These are phyloP conservation scores for Portevinia maculata DNA, from an alignment of 2,888 invertebrate genomes.

Conservation along the genomic window DNA sequence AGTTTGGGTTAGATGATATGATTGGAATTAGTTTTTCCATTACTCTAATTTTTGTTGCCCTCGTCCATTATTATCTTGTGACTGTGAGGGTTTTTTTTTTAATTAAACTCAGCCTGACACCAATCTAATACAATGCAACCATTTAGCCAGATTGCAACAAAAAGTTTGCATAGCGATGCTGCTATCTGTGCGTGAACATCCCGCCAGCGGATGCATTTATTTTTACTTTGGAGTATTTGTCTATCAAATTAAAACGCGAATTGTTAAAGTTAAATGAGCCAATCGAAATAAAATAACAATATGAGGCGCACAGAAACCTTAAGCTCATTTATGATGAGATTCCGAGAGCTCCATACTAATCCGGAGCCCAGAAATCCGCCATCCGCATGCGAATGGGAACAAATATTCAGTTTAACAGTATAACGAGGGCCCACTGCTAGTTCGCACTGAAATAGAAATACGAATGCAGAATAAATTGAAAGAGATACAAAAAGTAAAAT, in stretches of 20 bases:
- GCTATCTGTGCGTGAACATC: background rate
- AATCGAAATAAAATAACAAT: slow-evolving; percentile 24
- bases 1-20: slow-evolving; percentile 40
- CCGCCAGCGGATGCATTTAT: slow-evolving; percentile 43
- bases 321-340: background rate
- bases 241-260: slow-evolving; percentile 39
- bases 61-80: background rate
- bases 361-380: slow-evolving; percentile 7
- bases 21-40: slow-evolving; percentile 55
- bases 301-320: slow-evolving; percentile 9
- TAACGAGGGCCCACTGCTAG: background rate
- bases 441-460: slow-evolving; percentile 27
- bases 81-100: slow-evolving; percentile 44
- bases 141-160: slow-evolving; percentile 15
- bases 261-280: slow-evolving; percentile 54
- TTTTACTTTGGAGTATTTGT: slow-evolving; percentile 35
- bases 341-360: slow-evolving; percentile 2
- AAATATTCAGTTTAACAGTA: slow-evolving; percentile 23
- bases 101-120: slow-evolving; percentile 49
- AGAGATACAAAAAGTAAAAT: background rate
- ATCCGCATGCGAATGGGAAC: background rate
- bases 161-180: slow-evolving; percentile 15
- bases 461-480: background rate
- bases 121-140: background rate
- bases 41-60: slow-evolving; percentile 10